These are phyloP conservation scores for Dolichallabes microphthalmus DNA, from an alignment of 2,113 vertebrate genomes.

Conservation along the genomic window DNA sequence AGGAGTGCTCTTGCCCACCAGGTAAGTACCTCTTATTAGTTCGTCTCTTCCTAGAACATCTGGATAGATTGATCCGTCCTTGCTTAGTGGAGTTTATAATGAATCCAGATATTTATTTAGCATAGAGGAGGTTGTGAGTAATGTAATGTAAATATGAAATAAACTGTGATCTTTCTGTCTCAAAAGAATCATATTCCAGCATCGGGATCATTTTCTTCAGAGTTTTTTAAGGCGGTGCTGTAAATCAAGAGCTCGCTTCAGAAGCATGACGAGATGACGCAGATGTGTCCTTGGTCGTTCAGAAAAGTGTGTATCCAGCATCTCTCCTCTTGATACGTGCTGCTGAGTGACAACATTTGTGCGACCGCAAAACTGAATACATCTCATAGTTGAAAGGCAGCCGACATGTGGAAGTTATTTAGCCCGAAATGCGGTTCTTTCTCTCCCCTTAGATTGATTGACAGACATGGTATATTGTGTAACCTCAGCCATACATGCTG, in stretches of 20 bases:
- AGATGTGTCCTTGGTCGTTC: slow-evolving; percentile 1
- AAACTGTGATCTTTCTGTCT: not conserved
- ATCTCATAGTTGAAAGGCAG: slow-evolving; percentile 39
- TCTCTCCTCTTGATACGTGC: not conserved
- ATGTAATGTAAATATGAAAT: not conserved
- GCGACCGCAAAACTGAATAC: slow-evolving; percentile 38
- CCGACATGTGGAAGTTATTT: slow-evolving; percentile 58
- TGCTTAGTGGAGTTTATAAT: not conserved
- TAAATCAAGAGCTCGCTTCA: not conserved
- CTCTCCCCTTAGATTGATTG: slow-evolving; percentile 38
- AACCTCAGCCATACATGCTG: slow-evolving; percentile 9
- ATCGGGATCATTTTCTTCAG: not conserved
- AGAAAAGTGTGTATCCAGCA: not conserved
- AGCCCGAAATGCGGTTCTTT: slow-evolving; percentile 39
- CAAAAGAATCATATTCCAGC: not conserved
- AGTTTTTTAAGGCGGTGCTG: not conserved
- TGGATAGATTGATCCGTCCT: not conserved
- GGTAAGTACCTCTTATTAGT: slow-evolving; percentile 44
- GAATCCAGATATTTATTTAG: not conserved
- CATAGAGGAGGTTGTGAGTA: not conserved
- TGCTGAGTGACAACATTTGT: slow-evolving; percentile 41
- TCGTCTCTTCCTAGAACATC: not conserved
- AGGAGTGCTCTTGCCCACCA: slow-evolving; percentile 73
- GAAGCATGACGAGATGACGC: not conserved
- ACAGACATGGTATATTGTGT: slow-evolving; percentile 44